phyloP scores from a whole-genome alignment of 2,888 invertebrate species.

The Microctonus brassicae region DNA sequence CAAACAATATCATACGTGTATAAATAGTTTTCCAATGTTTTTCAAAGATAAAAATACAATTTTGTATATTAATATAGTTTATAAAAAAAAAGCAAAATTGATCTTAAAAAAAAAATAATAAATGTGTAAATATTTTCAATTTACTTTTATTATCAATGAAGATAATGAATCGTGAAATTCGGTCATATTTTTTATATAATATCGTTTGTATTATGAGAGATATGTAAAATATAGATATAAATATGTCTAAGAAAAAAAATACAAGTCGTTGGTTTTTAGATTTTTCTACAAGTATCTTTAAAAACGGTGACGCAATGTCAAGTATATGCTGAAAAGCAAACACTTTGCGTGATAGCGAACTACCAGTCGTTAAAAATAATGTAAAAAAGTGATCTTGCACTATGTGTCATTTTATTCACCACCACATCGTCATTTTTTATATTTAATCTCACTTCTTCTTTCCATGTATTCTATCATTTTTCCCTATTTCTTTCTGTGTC shows the following conservation, averaged over 20 bases:
- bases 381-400: conserved; percentile 10
- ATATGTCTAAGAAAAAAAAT: not conserved
- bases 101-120: too few relatives aligned
- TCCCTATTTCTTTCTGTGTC: not conserved
- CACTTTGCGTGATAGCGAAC: conserved; percentile 14
- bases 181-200: too few relatives aligned
- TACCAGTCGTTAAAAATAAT: conserved; percentile 6
- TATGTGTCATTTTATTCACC: not conserved
- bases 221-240: not conserved
- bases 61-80: too few relatives aligned
- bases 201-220: too few relatives aligned
- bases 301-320: conserved; percentile 7
- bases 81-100: too few relatives aligned
- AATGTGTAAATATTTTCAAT: too few relatives aligned
- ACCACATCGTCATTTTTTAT: not conserved
- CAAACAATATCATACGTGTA: too few relatives aligned
- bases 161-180: too few relatives aligned
- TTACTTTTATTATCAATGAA: too few relatives aligned
- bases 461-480: too few relatives aligned
- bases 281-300: not conserved
- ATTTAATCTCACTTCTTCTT: not conserved
- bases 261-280: not conserved
- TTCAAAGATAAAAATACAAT: too few relatives aligned
- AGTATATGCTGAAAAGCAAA: conserved; percentile 18
- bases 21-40: too few relatives aligned